phyloP scores from a whole-genome alignment of 2,113 vertebrate species.

The Sceloporus undulatus region DNA sequence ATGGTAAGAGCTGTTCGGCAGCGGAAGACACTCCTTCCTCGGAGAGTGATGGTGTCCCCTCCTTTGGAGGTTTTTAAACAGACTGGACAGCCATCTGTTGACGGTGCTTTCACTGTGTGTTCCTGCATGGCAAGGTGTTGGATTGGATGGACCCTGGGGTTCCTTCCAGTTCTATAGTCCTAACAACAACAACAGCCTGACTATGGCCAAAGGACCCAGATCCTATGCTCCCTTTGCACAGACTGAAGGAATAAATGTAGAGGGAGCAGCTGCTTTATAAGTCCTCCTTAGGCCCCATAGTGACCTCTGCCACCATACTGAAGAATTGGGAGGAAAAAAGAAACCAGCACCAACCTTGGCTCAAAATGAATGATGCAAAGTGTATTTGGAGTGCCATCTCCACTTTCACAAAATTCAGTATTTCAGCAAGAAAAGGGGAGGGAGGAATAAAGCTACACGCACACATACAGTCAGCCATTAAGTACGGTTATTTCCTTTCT shows the following conservation, averaged over 20 bases:
- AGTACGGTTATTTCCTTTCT: no score
- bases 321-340: no score
- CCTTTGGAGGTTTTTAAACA: no score
- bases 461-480: accelerated
- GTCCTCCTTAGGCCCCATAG: neutral
- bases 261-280: no score
- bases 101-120: no score
- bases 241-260: neutral
- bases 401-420: neutral
- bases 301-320: neutral
- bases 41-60: no score
- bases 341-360: neutral
- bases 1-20: no score
- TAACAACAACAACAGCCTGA: no score
- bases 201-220: neutral
- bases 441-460: neutral
- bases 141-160: no score
- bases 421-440: neutral
- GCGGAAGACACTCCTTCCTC: no score
- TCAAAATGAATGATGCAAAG: neutral
- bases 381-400: neutral
- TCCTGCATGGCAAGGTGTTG: no score
- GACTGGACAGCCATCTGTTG: no score
- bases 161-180: neutral
- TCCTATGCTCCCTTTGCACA: neutral